phyloP scores from a whole-genome alignment of 2,113 vertebrate genomes.

The Equus przewalskii region DNA sequence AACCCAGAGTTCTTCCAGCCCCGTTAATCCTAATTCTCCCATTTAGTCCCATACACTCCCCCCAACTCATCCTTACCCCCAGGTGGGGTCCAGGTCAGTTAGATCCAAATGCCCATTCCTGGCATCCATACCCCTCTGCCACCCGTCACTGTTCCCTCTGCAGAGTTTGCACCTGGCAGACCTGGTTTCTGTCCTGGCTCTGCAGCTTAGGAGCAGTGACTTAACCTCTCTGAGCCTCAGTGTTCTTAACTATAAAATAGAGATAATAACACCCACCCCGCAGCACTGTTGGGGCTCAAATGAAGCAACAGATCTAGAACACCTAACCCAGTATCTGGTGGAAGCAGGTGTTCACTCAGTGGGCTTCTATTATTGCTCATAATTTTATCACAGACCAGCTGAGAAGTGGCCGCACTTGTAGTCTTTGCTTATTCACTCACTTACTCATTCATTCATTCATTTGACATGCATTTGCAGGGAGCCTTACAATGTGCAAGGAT shows the following conservation, averaged over 20 bases:
- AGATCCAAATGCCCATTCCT: neutral
- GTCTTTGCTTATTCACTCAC: neutral
- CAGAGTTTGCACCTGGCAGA: neutral
- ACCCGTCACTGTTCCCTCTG: neutral
- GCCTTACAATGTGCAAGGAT: neutral
- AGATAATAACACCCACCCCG: neutral
- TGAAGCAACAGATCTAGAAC: neutral
- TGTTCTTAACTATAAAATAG: neutral
- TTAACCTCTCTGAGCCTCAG: neutral
- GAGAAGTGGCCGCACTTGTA: neutral
- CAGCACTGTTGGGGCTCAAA: neutral
- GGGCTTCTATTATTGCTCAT: neutral
- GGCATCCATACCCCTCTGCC: neutral
- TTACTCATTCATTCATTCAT: neutral
- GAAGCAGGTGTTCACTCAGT: neutral
- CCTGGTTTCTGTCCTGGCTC: neutral
- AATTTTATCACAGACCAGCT: neutral
- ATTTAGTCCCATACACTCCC: neutral
- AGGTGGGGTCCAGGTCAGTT: neutral
- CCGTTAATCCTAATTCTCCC: neutral
- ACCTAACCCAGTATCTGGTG: neutral
- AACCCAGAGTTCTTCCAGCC: neutral
- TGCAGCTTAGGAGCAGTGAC: neutral
- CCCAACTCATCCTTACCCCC: neutral
- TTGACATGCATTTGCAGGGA: neutral